These are phyloP conservation scores for Zapornia atra DNA, from an alignment of 2,113 vertebrate genomes.

Conservation along the genomic window DNA sequence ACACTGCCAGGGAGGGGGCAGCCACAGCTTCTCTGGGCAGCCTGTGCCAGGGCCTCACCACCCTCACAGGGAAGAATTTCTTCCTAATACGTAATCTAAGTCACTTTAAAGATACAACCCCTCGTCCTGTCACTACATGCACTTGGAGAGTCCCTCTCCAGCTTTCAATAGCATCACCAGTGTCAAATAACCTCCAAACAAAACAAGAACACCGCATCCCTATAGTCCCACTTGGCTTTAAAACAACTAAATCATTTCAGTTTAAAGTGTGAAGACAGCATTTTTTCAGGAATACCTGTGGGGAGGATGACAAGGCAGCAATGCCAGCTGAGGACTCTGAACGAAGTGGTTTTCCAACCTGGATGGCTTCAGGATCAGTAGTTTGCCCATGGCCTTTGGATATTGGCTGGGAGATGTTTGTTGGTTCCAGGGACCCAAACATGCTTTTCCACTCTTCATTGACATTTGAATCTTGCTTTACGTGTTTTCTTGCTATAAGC, in stretches of 20 bases:
- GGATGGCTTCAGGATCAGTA: slow-evolving; percentile 74
- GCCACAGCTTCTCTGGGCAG: no score
- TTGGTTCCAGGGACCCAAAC: slow-evolving; percentile 95
- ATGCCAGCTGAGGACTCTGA: slow-evolving; percentile 82
- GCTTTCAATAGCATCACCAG: not conserved
- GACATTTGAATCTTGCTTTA: slow-evolving; percentile 94
- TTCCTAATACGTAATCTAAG: no score
- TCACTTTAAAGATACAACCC: no score
- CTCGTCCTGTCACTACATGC: no score
- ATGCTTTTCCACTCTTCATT: slow-evolving; percentile 99
- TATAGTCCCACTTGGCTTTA: not conserved
- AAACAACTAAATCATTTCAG: not conserved
- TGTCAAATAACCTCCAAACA: not conserved
- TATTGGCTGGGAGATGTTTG: slow-evolving; percentile 78
- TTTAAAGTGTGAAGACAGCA: not conserved
- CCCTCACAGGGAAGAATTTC: no score
- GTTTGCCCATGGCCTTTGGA: slow-evolving; percentile 74
- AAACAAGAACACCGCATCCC: not conserved
- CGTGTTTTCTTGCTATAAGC: slow-evolving; percentile 88
- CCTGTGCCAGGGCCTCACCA: no score
- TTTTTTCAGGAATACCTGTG: slow-evolving; percentile 75
- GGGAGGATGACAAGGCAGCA: slow-evolving; percentile 78
- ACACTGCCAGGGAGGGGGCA: no score
- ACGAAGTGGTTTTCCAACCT: slow-evolving; percentile 75
- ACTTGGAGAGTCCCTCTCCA: no score